Conservation (phyloP, 1,140 invertebrate species). For the Triops cancriformis region DNA sequence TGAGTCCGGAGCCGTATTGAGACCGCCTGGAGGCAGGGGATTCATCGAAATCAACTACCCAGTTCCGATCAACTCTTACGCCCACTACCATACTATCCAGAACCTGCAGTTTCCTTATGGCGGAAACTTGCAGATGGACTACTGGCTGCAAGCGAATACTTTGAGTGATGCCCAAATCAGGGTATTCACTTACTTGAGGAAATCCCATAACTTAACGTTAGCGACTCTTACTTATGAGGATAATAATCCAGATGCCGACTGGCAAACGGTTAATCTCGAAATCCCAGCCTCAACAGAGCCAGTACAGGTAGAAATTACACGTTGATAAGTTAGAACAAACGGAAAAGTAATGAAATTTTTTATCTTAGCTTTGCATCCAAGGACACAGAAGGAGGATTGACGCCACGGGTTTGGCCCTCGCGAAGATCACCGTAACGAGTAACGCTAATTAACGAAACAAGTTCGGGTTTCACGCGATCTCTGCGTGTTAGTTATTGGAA, state of each 20-base stretch:
- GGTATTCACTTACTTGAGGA: neutral
- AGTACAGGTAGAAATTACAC: neutral
- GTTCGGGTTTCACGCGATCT: no score
- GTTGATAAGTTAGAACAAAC: neutral
- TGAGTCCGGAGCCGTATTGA: neutral
- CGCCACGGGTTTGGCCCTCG: neutral
- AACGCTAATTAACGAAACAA: neutral
- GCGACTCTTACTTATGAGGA: neutral
- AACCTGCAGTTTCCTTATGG: neutral
- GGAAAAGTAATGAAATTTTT: neutral
- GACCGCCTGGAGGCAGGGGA: neutral
- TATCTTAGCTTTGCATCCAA: neutral
- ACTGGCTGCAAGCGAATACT: neutral
- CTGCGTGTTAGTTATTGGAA: no score
- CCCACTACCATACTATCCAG: neutral
- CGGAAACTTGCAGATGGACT: neutral
- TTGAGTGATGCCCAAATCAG: neutral
- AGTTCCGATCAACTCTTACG: neutral
- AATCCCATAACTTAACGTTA: neutral
- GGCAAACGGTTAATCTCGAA: neutral
- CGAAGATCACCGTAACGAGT: neutral
- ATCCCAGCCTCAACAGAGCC: neutral
- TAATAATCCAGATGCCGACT: neutral
- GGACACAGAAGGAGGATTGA: neutral
- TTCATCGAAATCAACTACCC: constrained; percentile 2